Evolutionary conservation across 92 coral and sea anemone species (phyloP).

Genomic region (Isaurus tuberculatus): DNA sequence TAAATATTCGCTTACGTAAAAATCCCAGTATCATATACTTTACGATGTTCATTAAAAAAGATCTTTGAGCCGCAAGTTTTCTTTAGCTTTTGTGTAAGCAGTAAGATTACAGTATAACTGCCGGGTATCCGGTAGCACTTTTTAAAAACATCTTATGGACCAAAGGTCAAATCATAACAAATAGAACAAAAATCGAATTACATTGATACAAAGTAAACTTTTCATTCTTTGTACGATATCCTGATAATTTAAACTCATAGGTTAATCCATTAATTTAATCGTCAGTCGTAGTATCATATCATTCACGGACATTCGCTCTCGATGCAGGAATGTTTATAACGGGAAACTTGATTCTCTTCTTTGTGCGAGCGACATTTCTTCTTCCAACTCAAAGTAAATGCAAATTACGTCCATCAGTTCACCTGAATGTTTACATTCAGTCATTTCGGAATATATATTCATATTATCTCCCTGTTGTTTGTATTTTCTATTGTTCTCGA

Average conservation of each 20-base stretch:
- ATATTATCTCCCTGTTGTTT: slow-evolving; percentile 13
- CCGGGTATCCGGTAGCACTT: background rate
- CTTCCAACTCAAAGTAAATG: background rate
- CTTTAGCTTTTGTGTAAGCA: too few species aligned
- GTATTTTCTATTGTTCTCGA: slow-evolving; percentile 28
- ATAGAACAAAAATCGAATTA: slow-evolving; percentile 14
- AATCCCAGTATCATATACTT: too few species aligned
- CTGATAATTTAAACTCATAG: background rate
- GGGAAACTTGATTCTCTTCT: background rate
- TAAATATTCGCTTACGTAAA: too few species aligned
- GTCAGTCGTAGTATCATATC: background rate
- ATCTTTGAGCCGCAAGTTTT: too few species aligned
- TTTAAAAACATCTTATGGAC: background rate
- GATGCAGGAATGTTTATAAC: background rate
- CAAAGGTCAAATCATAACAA: slow-evolving; percentile 30
- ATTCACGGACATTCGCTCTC: background rate
- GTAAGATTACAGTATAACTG: too few species aligned
- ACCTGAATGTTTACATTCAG: background rate
- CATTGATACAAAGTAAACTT: background rate
- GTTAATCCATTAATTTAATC: background rate
- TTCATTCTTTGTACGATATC: background rate
- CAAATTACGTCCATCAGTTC: slow-evolving; percentile 6
- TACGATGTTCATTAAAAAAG: too few species aligned
- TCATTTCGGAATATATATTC: slow-evolving; percentile 25
- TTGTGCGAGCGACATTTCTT: background rate